Evolutionary conservation across 1,140 invertebrate species (phyloP).

Genomic region (Drosophila carrolli): DNA sequence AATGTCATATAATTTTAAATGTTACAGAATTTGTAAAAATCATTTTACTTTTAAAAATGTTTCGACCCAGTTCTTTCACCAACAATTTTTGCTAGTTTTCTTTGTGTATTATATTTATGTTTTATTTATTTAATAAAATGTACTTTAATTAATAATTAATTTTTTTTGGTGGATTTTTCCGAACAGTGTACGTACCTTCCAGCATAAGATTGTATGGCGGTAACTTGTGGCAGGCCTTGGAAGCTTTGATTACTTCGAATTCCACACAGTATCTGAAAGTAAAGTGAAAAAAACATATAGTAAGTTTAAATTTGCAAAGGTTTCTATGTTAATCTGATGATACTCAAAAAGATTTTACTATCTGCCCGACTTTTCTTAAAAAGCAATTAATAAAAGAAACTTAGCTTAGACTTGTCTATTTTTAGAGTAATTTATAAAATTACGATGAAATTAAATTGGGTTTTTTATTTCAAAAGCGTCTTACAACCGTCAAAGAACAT

Average conservation of each 20-base stretch:
- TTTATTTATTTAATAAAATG: no score
- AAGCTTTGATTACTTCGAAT: conserved; percentile 92
- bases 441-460: no score
- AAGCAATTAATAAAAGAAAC: not conserved
- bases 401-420: no score
- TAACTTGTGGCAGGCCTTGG: conserved; percentile 91
- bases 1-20: no score
- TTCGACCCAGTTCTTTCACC: no score
- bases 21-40: no score
- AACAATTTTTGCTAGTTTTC: no score
- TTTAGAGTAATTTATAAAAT: no score
- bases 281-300: not conserved
- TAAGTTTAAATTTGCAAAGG: not conserved
- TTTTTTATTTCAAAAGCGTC: not conserved
- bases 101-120: no score
- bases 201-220: conserved; percentile 88
- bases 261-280: conserved; percentile 92
- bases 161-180: no score
- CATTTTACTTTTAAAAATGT: no score
- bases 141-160: no score
- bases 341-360: not conserved
- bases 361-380: not conserved
- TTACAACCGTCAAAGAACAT: not conserved
- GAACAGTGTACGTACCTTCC: conserved; percentile 87
- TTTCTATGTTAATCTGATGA: not conserved